A percentile compares a stretch with the other conserved stretches of the same genome.
phyloP scores from a whole-genome alignment of 2,797 vertebrate species.

The Columba guinea region DNA sequence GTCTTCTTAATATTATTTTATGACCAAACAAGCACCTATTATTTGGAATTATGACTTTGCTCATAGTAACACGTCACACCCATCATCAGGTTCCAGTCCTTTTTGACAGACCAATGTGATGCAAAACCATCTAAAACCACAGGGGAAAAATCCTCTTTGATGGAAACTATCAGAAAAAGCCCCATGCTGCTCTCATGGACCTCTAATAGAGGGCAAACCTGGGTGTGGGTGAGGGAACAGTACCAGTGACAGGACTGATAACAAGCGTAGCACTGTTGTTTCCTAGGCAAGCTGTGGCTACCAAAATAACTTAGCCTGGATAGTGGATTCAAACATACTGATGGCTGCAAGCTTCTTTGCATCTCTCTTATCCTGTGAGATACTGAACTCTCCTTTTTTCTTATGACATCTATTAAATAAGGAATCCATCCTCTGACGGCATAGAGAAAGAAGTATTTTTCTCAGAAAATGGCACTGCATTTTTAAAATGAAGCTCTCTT shows the following conservation, averaged over 20 bases:
- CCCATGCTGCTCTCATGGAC: not conserved
- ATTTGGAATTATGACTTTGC: not conserved
- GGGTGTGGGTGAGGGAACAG: not conserved
- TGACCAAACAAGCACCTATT: not conserved
- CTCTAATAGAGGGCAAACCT: not conserved
- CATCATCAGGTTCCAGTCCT: not conserved
- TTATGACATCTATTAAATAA: not conserved
- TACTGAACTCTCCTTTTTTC: fast-evolving
- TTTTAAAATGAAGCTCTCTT: not conserved
- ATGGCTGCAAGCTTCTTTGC: not conserved
- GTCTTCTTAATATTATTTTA: not conserved
- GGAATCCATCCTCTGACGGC: fast-evolving
- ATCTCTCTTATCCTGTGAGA: not conserved
- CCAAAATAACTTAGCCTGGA: not conserved
- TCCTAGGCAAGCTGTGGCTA: not conserved
- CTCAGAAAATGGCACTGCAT: not conserved
- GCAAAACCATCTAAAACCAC: not conserved
- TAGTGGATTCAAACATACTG: not conserved
- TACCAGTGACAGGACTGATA: not conserved
- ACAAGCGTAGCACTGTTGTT: not conserved
- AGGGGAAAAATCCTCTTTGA: not conserved
- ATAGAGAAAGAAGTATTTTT: not conserved
- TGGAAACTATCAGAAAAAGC: not conserved
- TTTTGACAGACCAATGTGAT: not conserved
- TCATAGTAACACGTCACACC: not conserved